These are phyloP conservation scores for Turdus rufiventris DNA, from an alignment of 2,113 vertebrate genomes.

Conservation along the genomic window DNA sequence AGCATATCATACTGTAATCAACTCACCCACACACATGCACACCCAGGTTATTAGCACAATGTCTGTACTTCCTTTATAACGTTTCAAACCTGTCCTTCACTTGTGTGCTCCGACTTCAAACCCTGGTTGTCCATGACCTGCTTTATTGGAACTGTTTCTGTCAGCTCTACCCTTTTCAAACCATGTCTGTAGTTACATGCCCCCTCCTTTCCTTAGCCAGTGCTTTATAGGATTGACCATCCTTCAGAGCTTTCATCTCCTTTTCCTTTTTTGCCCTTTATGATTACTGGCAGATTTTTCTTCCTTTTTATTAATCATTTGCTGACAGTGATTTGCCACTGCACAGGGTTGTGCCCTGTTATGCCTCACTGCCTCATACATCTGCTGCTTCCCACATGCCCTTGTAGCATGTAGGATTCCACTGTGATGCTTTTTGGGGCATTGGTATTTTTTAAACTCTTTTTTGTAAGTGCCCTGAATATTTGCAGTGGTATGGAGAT, in stretches of 20 bases:
- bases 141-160: background rate
- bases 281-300: background rate
- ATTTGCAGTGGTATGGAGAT: background rate
- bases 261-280: background rate
- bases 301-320: background rate
- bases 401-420: background rate
- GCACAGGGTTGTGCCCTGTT: background rate
- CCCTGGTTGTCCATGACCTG: background rate
- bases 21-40: background rate
- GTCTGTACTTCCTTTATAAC: background rate
- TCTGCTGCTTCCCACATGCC: background rate
- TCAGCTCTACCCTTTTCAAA: background rate
- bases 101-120: background rate
- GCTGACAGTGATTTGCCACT: background rate
- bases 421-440: background rate
- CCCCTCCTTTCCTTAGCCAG: background rate
- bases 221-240: background rate
- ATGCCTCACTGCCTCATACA: background rate
- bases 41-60: background rate
- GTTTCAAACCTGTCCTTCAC: constrained; percentile 1
- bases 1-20: background rate
- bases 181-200: background rate
- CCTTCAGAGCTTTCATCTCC: background rate
- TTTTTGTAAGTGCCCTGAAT: background rate
- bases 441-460: background rate